phyloP scores from a whole-genome alignment of 2,113 vertebrate genomes.

The Globicephala melas region DNA sequence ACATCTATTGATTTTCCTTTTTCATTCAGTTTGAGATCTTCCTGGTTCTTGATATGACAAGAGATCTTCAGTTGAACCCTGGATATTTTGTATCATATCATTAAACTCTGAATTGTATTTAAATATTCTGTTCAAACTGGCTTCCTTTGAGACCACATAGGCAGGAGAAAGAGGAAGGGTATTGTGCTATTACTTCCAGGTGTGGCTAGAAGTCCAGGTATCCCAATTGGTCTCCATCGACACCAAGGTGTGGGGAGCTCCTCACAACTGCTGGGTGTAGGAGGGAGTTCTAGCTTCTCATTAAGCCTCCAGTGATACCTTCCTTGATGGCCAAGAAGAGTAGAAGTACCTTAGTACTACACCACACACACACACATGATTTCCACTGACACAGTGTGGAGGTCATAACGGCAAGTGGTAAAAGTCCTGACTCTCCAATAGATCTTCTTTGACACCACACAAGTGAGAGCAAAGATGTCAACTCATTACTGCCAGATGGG shows the following conservation, averaged over 20 bases:
- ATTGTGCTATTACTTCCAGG: neutral
- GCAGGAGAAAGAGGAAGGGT: neutral
- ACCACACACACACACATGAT: fast-evolving
- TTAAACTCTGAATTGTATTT: neutral
- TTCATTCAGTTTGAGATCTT: neutral
- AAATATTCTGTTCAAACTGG: neutral
- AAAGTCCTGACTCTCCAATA: neutral
- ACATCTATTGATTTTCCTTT: neutral
- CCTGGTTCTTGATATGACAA: neutral
- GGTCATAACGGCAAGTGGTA: fast-evolving
- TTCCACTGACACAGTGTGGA: neutral
- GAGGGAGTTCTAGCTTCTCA: neutral
- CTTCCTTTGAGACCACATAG: neutral
- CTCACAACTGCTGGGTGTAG: fast-evolving
- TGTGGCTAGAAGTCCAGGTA: neutral
- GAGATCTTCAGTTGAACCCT: neutral
- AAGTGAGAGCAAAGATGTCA: neutral
- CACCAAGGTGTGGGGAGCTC: neutral
- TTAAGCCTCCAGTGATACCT: neutral
- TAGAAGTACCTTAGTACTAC: neutral
- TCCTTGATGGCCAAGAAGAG: fast-evolving
- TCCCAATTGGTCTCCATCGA: neutral
- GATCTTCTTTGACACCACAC: neutral
- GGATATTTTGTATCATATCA: neutral
- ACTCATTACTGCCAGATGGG: neutral